Evolutionary conservation across 1,140 invertebrate genomes (phyloP).

Genomic region (Anastatus disparis): DNA sequence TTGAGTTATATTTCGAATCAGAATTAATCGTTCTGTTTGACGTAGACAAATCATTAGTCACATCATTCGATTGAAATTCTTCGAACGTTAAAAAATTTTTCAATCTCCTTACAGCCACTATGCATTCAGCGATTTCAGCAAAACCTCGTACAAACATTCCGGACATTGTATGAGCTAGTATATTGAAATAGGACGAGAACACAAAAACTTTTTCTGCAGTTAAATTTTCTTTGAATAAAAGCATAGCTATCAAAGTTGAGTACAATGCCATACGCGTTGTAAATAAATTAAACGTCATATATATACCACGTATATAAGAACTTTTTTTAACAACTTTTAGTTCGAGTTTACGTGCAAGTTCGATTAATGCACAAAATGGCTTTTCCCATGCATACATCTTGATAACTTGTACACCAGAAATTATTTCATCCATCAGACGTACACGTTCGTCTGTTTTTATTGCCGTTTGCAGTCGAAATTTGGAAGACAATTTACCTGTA

Average conservation of each 20-base stretch:
- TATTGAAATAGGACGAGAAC: conserved; percentile 73
- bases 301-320: conserved; percentile 78
- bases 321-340: conserved; percentile 72
- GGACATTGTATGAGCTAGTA: conserved; percentile 74
- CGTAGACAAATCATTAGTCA: conserved; percentile 11
- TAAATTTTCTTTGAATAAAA: conserved; percentile 65
- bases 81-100: conserved; percentile 68
- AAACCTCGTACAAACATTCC: conserved; percentile 78
- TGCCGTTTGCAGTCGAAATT: conserved; percentile 73
- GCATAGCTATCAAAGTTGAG: conserved; percentile 72
- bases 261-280: conserved; percentile 76
- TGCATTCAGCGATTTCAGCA: conserved; percentile 71
- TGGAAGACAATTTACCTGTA: conserved; percentile 75
- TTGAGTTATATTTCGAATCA: conserved; percentile 27
- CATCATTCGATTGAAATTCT: conserved; percentile 57
- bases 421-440: conserved; percentile 82
- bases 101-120: conserved; percentile 72
- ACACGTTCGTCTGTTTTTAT: conserved; percentile 80
- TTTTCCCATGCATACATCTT: conserved; percentile 87
- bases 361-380: conserved; percentile 73
- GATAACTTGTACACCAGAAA: conserved; percentile 78
- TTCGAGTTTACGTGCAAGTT: conserved; percentile 72
- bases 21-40: conserved; percentile 47
- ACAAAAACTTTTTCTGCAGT: conserved; percentile 74
- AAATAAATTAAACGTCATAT: conserved; percentile 78